Percentiles rank a stretch among this genome's conserved stretches.
Conservation (phyloP, 2,113 vertebrate species). For the Tragelaphus imberbis region DNA sequence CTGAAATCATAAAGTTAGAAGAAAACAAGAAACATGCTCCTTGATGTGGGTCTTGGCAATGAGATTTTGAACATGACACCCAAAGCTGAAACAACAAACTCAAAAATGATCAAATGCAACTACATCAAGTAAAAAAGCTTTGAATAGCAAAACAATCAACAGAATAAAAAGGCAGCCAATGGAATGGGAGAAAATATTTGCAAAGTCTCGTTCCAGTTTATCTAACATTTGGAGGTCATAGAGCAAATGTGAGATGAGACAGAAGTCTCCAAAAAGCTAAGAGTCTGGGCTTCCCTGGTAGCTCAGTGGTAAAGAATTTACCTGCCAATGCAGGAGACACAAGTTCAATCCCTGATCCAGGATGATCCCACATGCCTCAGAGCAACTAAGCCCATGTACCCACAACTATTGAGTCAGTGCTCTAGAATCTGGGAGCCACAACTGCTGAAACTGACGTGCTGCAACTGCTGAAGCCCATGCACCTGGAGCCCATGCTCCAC, state of each 20-base stretch:
- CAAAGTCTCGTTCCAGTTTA: background rate
- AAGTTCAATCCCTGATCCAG: background rate
- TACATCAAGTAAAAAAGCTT: background rate
- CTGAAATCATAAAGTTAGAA: background rate
- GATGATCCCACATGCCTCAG: background rate
- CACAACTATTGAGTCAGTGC: background rate
- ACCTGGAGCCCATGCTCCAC: background rate
- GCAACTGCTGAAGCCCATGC: background rate
- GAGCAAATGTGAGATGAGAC: background rate
- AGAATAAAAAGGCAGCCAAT: background rate
- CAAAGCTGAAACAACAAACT: background rate
- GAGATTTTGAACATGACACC: background rate
- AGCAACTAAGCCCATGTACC: background rate
- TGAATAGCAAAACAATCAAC: background rate
- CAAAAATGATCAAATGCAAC: background rate
- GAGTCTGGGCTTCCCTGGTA: background rate
- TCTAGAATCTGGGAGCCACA: background rate
- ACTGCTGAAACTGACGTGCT: background rate
- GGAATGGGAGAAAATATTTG: background rate
- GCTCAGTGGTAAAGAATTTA: background rate
- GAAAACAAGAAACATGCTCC: background rate
- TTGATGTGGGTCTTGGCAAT: background rate
- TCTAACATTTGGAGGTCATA: background rate
- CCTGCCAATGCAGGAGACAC: background rate
- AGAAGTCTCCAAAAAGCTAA: background rate